Evolutionary conservation across 2,113 vertebrate species (phyloP).

Genomic region (Tenrec ecaudatus): DNA sequence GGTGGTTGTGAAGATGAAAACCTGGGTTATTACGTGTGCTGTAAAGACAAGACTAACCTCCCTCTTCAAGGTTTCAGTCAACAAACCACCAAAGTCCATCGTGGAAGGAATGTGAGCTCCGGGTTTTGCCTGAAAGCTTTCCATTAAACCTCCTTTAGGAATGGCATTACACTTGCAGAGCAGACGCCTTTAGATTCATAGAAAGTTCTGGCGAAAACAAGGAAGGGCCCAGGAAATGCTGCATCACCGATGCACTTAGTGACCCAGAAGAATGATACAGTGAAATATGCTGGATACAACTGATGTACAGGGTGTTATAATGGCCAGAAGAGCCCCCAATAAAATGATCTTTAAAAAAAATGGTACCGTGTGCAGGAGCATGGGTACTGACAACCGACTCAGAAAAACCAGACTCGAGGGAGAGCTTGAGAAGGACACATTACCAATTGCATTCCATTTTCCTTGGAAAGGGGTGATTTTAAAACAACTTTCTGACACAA

Average conservation of each 20-base stretch:
- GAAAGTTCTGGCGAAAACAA: background rate
- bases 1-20: background rate
- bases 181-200: background rate
- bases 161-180: background rate
- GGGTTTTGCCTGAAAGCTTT: constrained; percentile 16
- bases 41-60: background rate
- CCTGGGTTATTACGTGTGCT: background rate
- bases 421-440: no score
- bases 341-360: no score
- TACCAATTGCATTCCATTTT: no score
- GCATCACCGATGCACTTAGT: no score
- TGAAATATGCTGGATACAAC: no score
- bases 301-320: no score
- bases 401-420: no score
- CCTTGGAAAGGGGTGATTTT: background rate
- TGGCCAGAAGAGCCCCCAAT: no score
- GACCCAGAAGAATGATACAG: no score
- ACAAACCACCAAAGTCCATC: background rate
- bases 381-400: background rate
- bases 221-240: background rate
- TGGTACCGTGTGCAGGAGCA: background rate
- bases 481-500: background rate
- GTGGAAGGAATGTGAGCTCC: background rate
- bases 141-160: background rate
- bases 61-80: background rate